Evolutionary conservation across 2,797 vertebrate species (phyloP), one percentile per base, ranked within the genome.

Genomic region (Crocodylus rhombifer): DNA sequence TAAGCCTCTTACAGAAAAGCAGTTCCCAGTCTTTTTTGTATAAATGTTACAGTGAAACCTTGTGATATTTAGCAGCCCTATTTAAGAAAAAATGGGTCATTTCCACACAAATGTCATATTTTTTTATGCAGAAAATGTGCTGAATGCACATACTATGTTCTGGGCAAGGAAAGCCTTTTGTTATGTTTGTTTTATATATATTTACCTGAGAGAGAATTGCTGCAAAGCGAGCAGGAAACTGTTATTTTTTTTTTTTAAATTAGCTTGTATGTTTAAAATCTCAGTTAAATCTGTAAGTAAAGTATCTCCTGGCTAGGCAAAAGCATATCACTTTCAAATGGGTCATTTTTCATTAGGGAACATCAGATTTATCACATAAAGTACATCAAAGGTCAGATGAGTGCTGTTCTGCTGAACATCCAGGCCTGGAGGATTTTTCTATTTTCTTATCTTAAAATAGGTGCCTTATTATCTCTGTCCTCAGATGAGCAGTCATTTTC

Each of bases 91-190:
- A 96, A 89, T 92, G 92, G 91, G 94, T 92, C 87, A 93, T 90
- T 97, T 97, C 86, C 91, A 94, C 91, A 91, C 62, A 90, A 92
- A 94, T 84, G 75, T 89, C 82, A 92, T 79, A 67, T 88, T 97
- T 51, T 51, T 96, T 86, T 77, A 88, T 94, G 94, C 57, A 93
- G 87, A 75, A 96, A 96, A 96, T 92, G 57, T 96, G 93, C 85
- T 96, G 96, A 95, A 80, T 93, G 86, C 86, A 61, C 94, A 92
- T 5, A 57, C 61, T 36, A 2, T 51, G 69, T 87, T 73, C 86
- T 90, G 33, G 62, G 77, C 82, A 95, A 80, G 90, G 88, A 77
- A 80, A 90, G 83, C 42, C 23, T 64, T 91, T 85, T 90, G 73
- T 74, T 88, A 20, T 2, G 86, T 89, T 78, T 92, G 87, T 85